Percentiles rank a stretch among this genome's conserved stretches.
These are phyloP conservation scores for Micromesistius poutassou DNA, from an alignment of 2,797 vertebrate genomes.

Conservation along the genomic window DNA sequence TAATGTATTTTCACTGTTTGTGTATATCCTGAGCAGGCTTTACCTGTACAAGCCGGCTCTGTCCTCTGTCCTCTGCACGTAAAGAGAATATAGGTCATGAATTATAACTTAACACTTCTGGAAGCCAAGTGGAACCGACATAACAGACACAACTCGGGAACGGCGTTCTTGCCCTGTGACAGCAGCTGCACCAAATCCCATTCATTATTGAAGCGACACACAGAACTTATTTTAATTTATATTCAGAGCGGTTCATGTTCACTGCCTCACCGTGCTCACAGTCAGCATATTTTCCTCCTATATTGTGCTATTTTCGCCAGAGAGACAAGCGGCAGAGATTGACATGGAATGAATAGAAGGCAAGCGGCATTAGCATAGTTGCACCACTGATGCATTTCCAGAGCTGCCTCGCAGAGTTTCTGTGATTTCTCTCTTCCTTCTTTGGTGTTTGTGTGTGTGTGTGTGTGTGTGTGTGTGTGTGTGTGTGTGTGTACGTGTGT, in stretches of 20 bases:
- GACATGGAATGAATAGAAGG: constrained; percentile 53
- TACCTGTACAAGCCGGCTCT: constrained; percentile 21
- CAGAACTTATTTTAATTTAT: constrained; percentile 70
- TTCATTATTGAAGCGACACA: constrained; percentile 71
- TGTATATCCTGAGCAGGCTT: background rate
- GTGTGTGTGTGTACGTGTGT: too few species aligned
- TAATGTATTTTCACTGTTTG: background rate
- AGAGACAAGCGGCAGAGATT: constrained; percentile 40
- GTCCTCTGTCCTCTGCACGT: constrained; percentile 21
- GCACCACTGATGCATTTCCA: background rate
- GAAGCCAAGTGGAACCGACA: constrained; percentile 42
- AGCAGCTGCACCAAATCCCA: constrained; percentile 55
- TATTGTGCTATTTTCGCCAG: constrained; percentile 40
- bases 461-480: constrained; percentile 12
- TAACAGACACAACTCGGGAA: constrained; percentile 50
- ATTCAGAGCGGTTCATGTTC: constrained; percentile 62
- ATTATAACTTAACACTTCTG: constrained; percentile 44
- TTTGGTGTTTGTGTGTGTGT: constrained; percentile 8
- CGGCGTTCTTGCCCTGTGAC: constrained; percentile 29
- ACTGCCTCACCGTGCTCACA: constrained; percentile 60
- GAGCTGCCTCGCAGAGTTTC: background rate
- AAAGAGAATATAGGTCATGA: constrained; percentile 31
- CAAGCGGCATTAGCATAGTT: constrained; percentile 26
- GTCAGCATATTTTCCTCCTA: constrained; percentile 65
- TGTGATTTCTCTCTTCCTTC: too few species aligned